Conservation (phyloP, 2,113 vertebrate genomes). For the Chaetorhynchus papuensis region DNA sequence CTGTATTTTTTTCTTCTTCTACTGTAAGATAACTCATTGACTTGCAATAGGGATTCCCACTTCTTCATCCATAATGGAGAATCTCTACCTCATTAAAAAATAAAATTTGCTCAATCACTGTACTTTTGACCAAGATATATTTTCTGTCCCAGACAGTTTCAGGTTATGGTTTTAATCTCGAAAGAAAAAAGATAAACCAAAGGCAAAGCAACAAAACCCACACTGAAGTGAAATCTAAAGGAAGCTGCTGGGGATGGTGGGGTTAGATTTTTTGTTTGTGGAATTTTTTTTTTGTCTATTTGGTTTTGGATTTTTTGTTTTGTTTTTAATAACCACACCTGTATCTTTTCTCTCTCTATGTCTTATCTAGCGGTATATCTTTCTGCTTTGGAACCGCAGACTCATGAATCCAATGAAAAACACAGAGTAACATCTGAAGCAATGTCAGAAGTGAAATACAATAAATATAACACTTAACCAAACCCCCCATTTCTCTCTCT, state of each 20-base stretch:
- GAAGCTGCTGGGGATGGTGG: background rate
- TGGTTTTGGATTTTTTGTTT: rapidly evolving
- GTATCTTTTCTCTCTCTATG: background rate
- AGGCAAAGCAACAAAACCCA: background rate
- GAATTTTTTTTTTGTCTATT: background rate
- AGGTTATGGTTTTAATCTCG: background rate
- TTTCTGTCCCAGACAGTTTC: background rate
- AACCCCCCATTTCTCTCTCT: background rate
- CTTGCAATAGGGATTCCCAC: background rate
- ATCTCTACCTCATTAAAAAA: background rate
- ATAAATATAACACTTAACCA: background rate
- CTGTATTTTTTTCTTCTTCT: background rate
- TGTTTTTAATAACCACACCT: background rate
- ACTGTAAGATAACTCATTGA: background rate
- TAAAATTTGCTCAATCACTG: background rate
- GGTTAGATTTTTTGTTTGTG: background rate
- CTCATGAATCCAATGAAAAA: background rate
- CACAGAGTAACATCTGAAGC: rapidly evolving
- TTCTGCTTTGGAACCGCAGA: background rate
- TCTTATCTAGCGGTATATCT: background rate
- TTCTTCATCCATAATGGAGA: background rate
- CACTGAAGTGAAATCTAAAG: background rate
- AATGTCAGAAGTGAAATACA: background rate
- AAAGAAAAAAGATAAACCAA: background rate
- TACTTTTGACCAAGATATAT: background rate